These are phyloP conservation scores for Varecia variegata DNA, from an alignment of 2,797 vertebrate genomes.

Conservation along the genomic window DNA sequence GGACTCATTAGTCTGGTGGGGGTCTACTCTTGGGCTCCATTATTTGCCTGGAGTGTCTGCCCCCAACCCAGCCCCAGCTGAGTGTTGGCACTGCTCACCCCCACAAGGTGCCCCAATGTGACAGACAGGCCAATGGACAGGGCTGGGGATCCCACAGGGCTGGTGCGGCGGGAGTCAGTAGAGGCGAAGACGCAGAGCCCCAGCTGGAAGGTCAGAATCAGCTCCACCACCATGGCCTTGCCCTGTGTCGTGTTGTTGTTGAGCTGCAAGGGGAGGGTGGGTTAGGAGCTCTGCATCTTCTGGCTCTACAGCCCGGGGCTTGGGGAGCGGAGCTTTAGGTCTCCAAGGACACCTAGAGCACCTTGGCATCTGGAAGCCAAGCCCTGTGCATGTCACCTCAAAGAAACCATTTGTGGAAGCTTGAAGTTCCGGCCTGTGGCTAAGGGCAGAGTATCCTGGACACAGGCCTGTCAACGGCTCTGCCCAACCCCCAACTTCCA, in stretches of 20 bases:
- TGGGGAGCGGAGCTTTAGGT: not conserved
- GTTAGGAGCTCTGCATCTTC: not conserved
- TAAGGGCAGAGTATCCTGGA: slow-evolving; percentile 16
- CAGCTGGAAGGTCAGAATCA: slow-evolving; percentile 88
- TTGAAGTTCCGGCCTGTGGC: not conserved
- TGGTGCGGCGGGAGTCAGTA: slow-evolving; percentile 81
- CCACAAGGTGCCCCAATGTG: slow-evolving; percentile 85
- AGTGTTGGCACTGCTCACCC: slow-evolving; percentile 80
- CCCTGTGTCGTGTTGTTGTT: slow-evolving; percentile 79
- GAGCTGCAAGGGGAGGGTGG: slow-evolving; percentile 72
- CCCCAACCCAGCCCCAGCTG: not conserved
- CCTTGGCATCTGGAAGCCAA: not conserved
- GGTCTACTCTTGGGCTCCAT: not conserved
- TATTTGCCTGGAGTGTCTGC: not conserved
- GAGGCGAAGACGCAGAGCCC: slow-evolving; percentile 85
- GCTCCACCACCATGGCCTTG: slow-evolving; percentile 84
- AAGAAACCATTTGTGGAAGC: not conserved
- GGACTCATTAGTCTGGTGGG: not conserved
- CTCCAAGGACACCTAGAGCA: not conserved
- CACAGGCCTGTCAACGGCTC: not conserved
- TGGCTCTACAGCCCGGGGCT: fast-evolving
- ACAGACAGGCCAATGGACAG: slow-evolving; percentile 86
- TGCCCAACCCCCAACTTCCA: slow-evolving; percentile 50
- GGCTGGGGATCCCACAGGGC: slow-evolving; percentile 82
- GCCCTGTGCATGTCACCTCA: not conserved